Conservation (phyloP, 2,888 invertebrate genomes). For the Dasysyrphus tricinctus region DNA sequence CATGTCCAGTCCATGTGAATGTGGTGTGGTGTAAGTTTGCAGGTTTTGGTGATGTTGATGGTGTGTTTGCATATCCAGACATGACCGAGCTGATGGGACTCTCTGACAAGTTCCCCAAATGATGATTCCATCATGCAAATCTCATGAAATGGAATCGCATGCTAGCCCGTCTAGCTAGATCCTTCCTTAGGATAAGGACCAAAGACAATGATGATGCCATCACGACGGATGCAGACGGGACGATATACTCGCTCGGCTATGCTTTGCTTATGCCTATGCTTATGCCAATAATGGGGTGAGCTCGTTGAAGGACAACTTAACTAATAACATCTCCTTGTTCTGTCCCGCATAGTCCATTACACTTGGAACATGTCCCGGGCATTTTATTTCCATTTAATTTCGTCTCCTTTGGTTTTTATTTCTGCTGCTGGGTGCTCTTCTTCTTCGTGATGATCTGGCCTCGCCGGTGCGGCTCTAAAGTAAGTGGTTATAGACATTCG, state of each 20-base stretch:
- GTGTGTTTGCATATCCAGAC: constrained; percentile 22
- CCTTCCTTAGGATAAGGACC: constrained; percentile 54
- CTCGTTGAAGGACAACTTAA: constrained; percentile 75
- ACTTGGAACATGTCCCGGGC: constrained; percentile 72
- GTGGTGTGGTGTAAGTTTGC: constrained; percentile 27
- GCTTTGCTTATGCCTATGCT: constrained; percentile 13
- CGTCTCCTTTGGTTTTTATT: constrained; percentile 47
- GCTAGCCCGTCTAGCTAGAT: constrained; percentile 29
- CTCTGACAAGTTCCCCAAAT: constrained; percentile 53
- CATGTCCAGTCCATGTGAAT: neutral
- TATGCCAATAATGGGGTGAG: constrained; percentile 62
- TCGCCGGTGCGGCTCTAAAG: constrained; percentile 37
- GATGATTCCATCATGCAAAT: constrained; percentile 72
- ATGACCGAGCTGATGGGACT: constrained; percentile 20
- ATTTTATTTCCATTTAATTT: constrained; percentile 77
- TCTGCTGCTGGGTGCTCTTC: constrained; percentile 13
- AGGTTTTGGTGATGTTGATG: constrained; percentile 37
- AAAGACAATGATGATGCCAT: constrained; percentile 72
- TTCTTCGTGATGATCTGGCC: constrained; percentile 16
- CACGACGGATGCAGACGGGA: constrained; percentile 45
- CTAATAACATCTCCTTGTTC: constrained; percentile 75
- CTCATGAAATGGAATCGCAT: constrained; percentile 27
- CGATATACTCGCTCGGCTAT: constrained; percentile 16
- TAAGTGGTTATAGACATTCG: constrained; percentile 72
- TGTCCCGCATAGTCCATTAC: constrained; percentile 68